Conservation (phyloP, 2,888 invertebrate species). For the Clistopyga incitator region DNA sequence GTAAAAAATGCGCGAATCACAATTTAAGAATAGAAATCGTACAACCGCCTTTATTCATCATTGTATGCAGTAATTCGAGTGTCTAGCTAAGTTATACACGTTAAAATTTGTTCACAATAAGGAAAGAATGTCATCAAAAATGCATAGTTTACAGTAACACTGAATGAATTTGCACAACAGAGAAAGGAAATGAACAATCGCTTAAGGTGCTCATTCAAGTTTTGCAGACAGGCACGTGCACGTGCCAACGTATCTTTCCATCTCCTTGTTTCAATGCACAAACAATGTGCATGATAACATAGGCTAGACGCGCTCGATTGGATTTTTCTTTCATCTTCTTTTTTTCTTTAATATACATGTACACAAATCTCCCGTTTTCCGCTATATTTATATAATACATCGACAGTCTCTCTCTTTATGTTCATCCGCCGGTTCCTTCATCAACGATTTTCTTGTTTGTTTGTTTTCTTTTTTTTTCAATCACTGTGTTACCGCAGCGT, state of each 20-base stretch:
- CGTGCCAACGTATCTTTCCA: neutral
- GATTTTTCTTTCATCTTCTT: conserved; percentile 22
- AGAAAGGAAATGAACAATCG: conserved; percentile 14
- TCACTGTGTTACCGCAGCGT: conserved; percentile 10
- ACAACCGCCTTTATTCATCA: conserved; percentile 61
- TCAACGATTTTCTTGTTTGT: conserved; percentile 45
- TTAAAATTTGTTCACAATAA: conserved; percentile 48
- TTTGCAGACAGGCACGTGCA: neutral
- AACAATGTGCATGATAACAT: conserved; percentile 13
- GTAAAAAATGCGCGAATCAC: neutral
- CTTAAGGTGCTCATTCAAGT: conserved; percentile 5
- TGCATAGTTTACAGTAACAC: conserved; percentile 53
- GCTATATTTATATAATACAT: conserved; percentile 68
- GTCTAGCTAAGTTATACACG: conserved; percentile 51
- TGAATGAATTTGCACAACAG: conserved; percentile 45
- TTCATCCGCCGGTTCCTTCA: conserved; percentile 32
- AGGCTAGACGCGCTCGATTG: conserved; percentile 31
- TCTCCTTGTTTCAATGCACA: conserved; percentile 19
- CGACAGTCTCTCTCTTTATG: conserved; percentile 57
- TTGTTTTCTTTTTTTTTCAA: no score
- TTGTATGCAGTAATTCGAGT: conserved; percentile 45
- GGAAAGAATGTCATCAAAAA: conserved; percentile 61
- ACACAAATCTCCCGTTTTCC: conserved; percentile 62
- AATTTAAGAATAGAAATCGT: conserved; percentile 64
- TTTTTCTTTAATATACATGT: conserved; percentile 63